These are phyloP conservation scores for Mythimna ferrago DNA, from an alignment of 2,888 invertebrate genomes.

Conservation along the genomic window DNA sequence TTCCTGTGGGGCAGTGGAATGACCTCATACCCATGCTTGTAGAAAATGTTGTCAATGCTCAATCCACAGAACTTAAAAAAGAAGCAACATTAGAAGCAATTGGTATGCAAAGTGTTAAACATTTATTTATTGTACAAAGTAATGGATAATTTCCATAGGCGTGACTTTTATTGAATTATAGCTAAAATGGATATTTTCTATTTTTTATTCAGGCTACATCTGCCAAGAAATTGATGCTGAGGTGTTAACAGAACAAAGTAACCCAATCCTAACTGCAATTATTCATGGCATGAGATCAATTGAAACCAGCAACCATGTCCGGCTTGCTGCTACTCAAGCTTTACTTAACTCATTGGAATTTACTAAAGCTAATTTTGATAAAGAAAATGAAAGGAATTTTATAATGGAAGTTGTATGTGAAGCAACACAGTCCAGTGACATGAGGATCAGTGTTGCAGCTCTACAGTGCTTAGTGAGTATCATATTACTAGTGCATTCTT, in stretches of 20 bases:
- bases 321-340: constrained; percentile 98
- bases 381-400: constrained; percentile 98
- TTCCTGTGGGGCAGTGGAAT: constrained; percentile 98
- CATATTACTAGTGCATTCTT: neutral
- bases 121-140: constrained; percentile 5
- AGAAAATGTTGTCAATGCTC: constrained; percentile 96
- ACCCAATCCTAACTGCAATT: constrained; percentile 99
- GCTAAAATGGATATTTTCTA: neutral
- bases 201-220: constrained; percentile 92
- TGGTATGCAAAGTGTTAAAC: constrained; percentile 88
- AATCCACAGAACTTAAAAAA: constrained; percentile 97
- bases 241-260: constrained; percentile 97
- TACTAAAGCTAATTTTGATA: constrained; percentile 99
- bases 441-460: constrained; percentile 98
- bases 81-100: constrained; percentile 99
- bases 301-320: constrained; percentile 98
- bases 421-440: constrained; percentile 98
- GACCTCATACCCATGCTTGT: constrained; percentile 97
- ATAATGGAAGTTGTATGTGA: constrained; percentile 99
- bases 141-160: neutral
- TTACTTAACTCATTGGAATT: constrained; percentile 99
- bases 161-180: neutral
- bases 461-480: constrained; percentile 97
- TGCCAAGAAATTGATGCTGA: constrained; percentile 99
- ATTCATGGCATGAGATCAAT: constrained; percentile 99